A percentile compares a stretch with the other conserved stretches of the same genome.
Conservation (phyloP, 2,888 invertebrate genomes). For the Nomada lathburiana region DNA sequence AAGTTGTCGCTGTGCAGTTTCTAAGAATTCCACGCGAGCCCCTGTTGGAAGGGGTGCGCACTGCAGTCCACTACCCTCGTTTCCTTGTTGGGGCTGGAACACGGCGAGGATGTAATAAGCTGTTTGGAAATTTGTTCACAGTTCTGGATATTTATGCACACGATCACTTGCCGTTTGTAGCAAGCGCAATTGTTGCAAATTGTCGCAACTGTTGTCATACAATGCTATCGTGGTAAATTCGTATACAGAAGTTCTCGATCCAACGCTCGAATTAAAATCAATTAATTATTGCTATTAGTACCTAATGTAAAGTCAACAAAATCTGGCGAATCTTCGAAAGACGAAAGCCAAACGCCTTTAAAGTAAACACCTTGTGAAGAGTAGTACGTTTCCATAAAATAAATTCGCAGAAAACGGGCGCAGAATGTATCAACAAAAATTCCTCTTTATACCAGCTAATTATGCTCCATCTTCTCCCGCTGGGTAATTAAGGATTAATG, state of each 20-base stretch:
- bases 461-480: too few relatives aligned
- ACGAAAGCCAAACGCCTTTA: too few relatives aligned
- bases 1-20: conserved; percentile 13
- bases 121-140: background rate
- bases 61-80: background rate
- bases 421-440: background rate
- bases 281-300: too few relatives aligned
- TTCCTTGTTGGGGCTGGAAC: background rate
- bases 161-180: conserved; percentile 21
- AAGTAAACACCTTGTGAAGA: too few relatives aligned
- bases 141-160: conserved; percentile 14
- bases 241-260: too few relatives aligned
- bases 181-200: too few relatives aligned
- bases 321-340: too few relatives aligned
- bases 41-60: background rate
- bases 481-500: conserved; percentile 39
- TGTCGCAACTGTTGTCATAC: too few relatives aligned
- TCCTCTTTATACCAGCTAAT: background rate
- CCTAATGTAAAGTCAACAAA: too few relatives aligned
- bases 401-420: background rate
- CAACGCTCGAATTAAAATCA: too few relatives aligned
- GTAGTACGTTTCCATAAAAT: background rate
- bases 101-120: conserved; percentile 16
- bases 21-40: conserved; percentile 12
- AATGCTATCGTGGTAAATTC: too few relatives aligned